Evolutionary conservation across 2,797 vertebrate genomes (phyloP).

Genomic region (Myotis daubentonii): DNA sequence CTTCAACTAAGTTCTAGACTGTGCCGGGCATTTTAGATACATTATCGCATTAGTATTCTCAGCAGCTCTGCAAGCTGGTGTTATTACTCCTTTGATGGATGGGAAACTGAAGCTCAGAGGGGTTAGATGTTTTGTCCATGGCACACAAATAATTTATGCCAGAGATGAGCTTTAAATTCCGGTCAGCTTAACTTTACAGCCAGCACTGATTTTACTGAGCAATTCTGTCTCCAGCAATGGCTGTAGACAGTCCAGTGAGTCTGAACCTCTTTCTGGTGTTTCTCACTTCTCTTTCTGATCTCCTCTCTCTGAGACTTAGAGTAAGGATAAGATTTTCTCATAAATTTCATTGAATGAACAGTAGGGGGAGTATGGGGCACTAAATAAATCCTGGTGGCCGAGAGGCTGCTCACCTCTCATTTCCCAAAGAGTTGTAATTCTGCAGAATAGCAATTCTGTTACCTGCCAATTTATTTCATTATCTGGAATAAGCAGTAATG

Average conservation of each 20-base stretch:
- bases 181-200: neutral
- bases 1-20: neutral
- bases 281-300: neutral
- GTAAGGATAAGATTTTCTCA: neutral
- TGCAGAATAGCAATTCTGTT: constrained; percentile 10
- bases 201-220: neutral
- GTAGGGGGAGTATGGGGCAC: neutral
- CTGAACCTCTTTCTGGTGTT: neutral
- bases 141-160: neutral
- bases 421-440: constrained; percentile 17
- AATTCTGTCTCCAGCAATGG: neutral
- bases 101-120: no score
- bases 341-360: neutral
- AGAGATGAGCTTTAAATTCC: neutral
- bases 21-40: neutral
- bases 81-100: no score
- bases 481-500: constrained; percentile 72
- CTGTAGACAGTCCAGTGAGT: neutral
- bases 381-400: neutral
- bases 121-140: neutral
- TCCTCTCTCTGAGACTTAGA: neutral
- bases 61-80: neutral
- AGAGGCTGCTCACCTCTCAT: neutral
- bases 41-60: neutral
- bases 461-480: constrained; percentile 72